These are phyloP conservation scores for Riptortus pedestris DNA, from an alignment of 1,140 invertebrate species.

Conservation along the genomic window DNA sequence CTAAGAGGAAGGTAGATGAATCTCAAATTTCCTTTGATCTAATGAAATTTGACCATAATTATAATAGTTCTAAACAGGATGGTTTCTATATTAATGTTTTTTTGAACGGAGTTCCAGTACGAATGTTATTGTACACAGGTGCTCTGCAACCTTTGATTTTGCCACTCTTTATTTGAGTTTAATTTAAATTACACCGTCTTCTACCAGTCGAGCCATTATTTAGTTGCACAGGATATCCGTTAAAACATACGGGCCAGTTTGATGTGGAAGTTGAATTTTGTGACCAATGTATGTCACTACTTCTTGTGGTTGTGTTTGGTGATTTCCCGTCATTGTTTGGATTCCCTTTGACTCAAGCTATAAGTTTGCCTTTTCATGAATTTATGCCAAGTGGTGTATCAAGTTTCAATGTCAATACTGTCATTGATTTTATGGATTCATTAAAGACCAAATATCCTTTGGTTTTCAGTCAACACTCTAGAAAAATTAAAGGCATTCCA, in stretches of 20 bases:
- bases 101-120: not conserved
- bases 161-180: not conserved
- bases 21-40: not conserved
- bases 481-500: too few species aligned
- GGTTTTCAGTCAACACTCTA: not conserved
- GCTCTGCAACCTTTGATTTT: not conserved
- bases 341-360: too few species aligned
- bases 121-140: not conserved
- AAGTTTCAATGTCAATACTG: not conserved
- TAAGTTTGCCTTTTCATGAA: too few species aligned
- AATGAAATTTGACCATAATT: not conserved
- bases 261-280: not conserved
- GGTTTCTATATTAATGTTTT: not conserved
- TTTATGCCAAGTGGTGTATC: too few species aligned
- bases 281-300: not conserved
- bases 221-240: too few species aligned
- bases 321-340: not conserved
- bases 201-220: too few species aligned
- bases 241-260: too few species aligned
- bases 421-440: not conserved
- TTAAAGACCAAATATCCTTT: not conserved
- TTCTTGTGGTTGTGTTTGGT: not conserved
- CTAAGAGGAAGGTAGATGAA: not conserved
- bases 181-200: too few species aligned
- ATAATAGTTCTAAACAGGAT: not conserved